Evolutionary conservation across 2,113 vertebrate genomes (phyloP).

Genomic region (Odontophorus gujanensis): DNA sequence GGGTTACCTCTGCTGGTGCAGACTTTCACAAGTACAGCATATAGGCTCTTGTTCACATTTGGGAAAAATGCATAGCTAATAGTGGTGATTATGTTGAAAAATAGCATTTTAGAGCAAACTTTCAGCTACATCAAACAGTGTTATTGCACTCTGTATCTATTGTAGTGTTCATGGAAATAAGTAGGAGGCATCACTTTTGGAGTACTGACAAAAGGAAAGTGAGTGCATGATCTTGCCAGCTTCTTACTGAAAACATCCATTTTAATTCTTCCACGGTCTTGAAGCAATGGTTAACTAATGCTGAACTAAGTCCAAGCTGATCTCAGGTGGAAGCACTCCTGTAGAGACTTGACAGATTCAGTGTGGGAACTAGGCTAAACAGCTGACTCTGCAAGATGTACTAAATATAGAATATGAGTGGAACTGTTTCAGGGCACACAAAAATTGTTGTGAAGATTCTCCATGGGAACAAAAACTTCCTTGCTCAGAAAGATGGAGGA

Average conservation of each 20-base stretch:
- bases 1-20: background rate
- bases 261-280: background rate
- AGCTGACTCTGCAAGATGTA: background rate
- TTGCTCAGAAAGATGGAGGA: conserved; percentile 53
- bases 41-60: background rate
- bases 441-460: conserved; percentile 38
- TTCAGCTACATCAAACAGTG: background rate
- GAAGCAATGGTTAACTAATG: background rate
- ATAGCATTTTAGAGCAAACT: background rate
- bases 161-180: background rate
- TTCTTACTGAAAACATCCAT: background rate
- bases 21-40: background rate
- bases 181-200: background rate
- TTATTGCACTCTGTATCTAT: background rate
- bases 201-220: background rate
- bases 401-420: background rate
- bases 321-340: background rate
- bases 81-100: background rate
- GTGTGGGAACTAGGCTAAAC: background rate
- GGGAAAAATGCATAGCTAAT: background rate
- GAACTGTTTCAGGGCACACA: background rate
- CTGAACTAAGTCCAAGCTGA: background rate
- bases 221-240: background rate
- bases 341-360: background rate
- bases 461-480: conserved; percentile 55